phyloP scores from a whole-genome alignment of 2,797 vertebrate species.

The Leucoraja ocellata region DNA sequence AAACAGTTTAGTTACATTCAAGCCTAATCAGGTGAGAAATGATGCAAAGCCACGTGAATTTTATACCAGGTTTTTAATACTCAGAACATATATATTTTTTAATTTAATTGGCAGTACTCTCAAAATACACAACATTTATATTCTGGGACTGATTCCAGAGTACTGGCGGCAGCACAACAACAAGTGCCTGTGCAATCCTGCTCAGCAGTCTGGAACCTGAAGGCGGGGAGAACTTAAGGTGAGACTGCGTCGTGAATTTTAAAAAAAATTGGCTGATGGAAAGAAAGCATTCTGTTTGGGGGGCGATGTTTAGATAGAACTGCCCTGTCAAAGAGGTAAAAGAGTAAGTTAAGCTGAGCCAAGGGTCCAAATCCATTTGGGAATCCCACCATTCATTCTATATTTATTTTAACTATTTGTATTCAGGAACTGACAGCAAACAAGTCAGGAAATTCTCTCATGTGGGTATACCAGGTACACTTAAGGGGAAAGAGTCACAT shows the following conservation, averaged over 20 bases:
- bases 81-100: not conserved
- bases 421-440: not conserved
- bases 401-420: not conserved
- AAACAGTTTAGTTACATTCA: not conserved
- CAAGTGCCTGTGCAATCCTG: not conserved
- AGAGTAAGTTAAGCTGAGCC: not conserved
- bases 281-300: not conserved
- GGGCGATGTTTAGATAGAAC: not conserved
- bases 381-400: not conserved
- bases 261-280: not conserved
- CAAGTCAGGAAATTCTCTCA: not conserved
- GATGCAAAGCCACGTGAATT: not conserved
- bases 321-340: too few species aligned
- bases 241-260: not conserved
- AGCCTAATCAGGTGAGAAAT: conserved; percentile 14
- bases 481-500: not conserved
- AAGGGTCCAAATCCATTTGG: not conserved
- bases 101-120: not conserved
- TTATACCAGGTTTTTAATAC: not conserved
- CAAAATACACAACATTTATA: not conserved
- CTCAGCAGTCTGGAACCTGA: not conserved
- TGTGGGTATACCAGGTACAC: not conserved
- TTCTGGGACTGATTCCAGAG: conserved; percentile 14
- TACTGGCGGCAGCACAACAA: not conserved
- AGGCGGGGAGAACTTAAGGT: too few species aligned